Conservation (phyloP, 2,797 vertebrate genomes). For the Peromyscus aztecus region DNA sequence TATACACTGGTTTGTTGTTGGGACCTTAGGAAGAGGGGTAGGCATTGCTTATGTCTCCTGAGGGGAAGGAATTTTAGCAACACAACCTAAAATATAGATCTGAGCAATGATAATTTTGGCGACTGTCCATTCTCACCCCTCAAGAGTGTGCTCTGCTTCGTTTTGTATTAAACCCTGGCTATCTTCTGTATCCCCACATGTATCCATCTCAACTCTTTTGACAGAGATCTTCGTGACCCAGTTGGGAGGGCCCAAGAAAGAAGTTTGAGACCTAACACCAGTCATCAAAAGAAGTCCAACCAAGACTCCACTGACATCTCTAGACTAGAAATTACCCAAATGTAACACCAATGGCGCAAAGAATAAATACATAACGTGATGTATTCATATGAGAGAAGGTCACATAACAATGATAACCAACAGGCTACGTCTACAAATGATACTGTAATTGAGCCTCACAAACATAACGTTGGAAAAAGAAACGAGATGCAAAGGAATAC, state of each 20-base stretch:
- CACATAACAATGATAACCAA: constrained; percentile 29
- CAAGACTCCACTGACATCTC: not conserved
- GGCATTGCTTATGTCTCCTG: not conserved
- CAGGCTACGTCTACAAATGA: not conserved
- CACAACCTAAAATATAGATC: not conserved
- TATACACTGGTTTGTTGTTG: not conserved
- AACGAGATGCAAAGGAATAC: constrained; percentile 43
- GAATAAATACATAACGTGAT: constrained; percentile 2
- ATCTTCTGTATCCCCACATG: not conserved
- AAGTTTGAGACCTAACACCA: not conserved
- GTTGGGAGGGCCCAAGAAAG: not conserved
- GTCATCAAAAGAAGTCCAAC: not conserved
- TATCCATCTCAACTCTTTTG: not conserved
- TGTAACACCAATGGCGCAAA: not conserved
- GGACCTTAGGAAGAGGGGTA: not conserved
- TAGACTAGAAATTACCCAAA: constrained; percentile 46
- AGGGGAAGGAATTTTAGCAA: not conserved
- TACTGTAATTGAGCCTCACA: not conserved
- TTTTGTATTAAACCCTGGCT: not conserved
- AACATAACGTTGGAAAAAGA: constrained; percentile 5
- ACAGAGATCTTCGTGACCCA: not conserved
- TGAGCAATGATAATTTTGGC: not conserved
- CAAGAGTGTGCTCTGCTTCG: not conserved
- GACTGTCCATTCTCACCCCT: not conserved
- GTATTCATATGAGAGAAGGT: constrained; percentile 6